A percentile compares a stretch with the other conserved stretches of the same genome.
Evolutionary conservation across 2,797 vertebrate species (phyloP).

Genomic region (Lutra lutra): DNA sequence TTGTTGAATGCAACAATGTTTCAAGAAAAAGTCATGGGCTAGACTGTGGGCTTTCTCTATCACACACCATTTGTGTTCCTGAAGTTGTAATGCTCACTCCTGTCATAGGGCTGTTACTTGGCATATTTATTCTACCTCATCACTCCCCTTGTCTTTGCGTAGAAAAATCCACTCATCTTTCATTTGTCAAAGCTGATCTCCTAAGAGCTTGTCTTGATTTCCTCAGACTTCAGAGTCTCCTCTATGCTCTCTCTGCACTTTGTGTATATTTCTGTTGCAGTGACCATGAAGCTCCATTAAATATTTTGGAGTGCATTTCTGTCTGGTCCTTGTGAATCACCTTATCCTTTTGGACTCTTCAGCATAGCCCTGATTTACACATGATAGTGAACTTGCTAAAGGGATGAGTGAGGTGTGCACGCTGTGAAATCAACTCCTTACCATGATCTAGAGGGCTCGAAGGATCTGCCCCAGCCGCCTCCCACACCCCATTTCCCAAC

Average conservation of each 20-base stretch:
- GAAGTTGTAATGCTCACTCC: background rate
- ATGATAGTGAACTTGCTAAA: background rate
- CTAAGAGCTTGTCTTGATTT: background rate
- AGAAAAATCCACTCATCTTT: background rate
- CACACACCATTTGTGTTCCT: background rate
- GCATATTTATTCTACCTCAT: background rate
- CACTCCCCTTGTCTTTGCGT: background rate
- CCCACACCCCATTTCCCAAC: background rate
- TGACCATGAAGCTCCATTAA: background rate
- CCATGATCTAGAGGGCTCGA: too few relatives aligned
- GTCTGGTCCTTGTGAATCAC: background rate
- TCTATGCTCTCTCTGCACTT: background rate
- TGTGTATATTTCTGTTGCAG: background rate
- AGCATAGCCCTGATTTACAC: background rate
- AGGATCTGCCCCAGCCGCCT: background rate
- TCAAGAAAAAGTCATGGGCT: background rate
- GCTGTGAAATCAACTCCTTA: background rate
- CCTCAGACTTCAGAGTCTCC: background rate
- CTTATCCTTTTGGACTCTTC: background rate
- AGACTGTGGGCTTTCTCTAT: background rate
- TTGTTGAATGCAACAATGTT: background rate
- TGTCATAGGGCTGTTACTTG: background rate
- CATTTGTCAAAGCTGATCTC: background rate
- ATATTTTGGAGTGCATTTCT: background rate
- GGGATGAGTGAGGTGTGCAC: background rate